Evolutionary conservation across 2,113 vertebrate species (phyloP), one percentile per base, ranked within the genome.

Genomic region (Acanthochromis polyacanthus): DNA sequence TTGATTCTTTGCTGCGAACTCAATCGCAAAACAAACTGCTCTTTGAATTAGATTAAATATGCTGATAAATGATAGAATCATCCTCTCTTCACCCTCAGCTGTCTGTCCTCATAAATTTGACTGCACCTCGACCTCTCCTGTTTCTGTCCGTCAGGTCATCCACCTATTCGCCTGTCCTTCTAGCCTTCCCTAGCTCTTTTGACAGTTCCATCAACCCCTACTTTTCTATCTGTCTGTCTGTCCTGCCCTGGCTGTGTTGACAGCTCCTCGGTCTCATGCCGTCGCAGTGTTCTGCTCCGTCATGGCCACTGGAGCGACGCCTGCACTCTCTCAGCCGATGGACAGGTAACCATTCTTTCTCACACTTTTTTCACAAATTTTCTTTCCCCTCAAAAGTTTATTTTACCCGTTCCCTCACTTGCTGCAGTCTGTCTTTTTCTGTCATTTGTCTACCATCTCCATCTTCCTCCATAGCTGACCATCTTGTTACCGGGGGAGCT

Each of bases 281-380:
- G 75, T 88, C 65, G 84, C 85, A 83, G 83, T 71, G 85, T 81
- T 91, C 85, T 84, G 87, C 86, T 88, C 91, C 89, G 92, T 92
- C 93, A 93, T 69, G 89, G 89, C 87, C 93, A 92, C 63, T 92
- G 90, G 90, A 92, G 92, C 93, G 88, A 87, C 50, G 63, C 91
- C 83, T 86, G 88, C 86, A 75, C 84, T 75, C 88, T 81, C 87
- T 88, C 77, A 85, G 86, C 78, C 86, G 67, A 90, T 70, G 82
- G 88, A 92, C 92, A 91, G 83, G 73, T 81, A 82, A 78, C 89
- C 69, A 20, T 79, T 81, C 82, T 82, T 80, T 79, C 81, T 73
- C 72, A 74, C 55, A 78, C 82, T 46, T 63, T 77, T 64, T 58
- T 55, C 56, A 78, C 40, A 64, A 50, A 68, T 71, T 79, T 75